Percentiles rank a stretch among this genome's conserved stretches.
phyloP scores from a whole-genome alignment of 2,113 vertebrate species.

The Cheilinus undulatus region DNA sequence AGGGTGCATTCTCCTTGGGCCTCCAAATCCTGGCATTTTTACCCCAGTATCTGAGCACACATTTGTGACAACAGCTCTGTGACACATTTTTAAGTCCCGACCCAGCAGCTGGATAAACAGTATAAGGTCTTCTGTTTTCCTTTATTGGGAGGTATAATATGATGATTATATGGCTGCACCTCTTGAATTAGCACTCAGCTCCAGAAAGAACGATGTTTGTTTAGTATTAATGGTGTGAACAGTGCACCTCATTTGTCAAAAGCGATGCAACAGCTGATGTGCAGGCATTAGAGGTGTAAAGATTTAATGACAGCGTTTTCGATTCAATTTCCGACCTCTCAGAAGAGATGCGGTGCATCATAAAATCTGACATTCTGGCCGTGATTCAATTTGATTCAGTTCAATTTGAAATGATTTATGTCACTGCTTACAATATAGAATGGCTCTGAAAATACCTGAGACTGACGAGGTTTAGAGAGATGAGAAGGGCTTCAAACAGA shows the following conservation, averaged over 20 bases:
- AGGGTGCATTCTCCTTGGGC: too few relatives aligned
- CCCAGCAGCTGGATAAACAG: too few relatives aligned
- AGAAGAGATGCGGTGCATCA: conserved; percentile 13
- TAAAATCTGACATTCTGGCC: conserved; percentile 52
- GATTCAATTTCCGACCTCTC: conserved; percentile 32
- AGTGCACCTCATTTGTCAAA: conserved; percentile 7
- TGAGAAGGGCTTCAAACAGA: conserved; percentile 39
- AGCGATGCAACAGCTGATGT: conserved; percentile 9
- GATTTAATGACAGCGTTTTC: conserved; percentile 8
- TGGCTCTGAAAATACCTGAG: conserved; percentile 33
- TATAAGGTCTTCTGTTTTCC: too few relatives aligned
- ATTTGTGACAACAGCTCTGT: too few relatives aligned
- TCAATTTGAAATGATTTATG: conserved; percentile 48
- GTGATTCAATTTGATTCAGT: conserved; percentile 48
- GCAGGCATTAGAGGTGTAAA: conserved; percentile 16
- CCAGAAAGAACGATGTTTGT: background rate
- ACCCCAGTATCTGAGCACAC: too few relatives aligned
- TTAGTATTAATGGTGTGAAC: conserved; percentile 9
- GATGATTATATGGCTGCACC: background rate
- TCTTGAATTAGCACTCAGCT: background rate
- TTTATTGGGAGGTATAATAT: too few relatives aligned
- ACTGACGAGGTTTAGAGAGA: conserved; percentile 43
- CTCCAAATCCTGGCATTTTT: too few relatives aligned
- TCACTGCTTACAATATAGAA: conserved; percentile 10
- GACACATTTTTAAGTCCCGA: too few relatives aligned